phyloP scores from a whole-genome alignment of 2,113 vertebrate species.

The Bubalus kerabau region DNA sequence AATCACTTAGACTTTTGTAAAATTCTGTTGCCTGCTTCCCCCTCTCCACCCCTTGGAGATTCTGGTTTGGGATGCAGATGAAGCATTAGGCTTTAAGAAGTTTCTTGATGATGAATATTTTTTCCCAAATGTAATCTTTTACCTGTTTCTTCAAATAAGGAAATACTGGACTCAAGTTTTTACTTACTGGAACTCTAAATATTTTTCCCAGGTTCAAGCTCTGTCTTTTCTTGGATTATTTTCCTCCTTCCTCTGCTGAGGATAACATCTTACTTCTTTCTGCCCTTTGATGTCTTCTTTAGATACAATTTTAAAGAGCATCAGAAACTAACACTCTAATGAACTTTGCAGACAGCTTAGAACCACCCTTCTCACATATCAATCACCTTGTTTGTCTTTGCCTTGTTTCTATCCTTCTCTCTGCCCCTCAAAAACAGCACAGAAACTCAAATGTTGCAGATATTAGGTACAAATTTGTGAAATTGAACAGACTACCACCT shows the following conservation, averaged over 20 bases:
- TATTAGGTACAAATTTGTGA: conserved; percentile 6
- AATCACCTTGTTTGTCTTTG: background rate
- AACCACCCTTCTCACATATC: background rate
- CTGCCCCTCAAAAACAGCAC: background rate
- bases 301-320: conserved; percentile 26
- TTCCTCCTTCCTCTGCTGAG: background rate
- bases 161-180: background rate
- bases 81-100: background rate
- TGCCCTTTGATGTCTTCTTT: conserved; percentile 42
- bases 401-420: background rate
- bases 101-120: background rate
- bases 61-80: background rate
- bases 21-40: background rate
- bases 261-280: background rate
- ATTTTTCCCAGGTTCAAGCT: background rate
- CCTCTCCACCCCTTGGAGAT: background rate
- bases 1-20: background rate
- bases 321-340: conserved; percentile 35
- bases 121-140: background rate
- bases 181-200: background rate
- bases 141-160: background rate
- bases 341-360: conserved; percentile 18
- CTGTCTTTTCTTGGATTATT: background rate
- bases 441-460: background rate
- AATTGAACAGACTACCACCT: background rate